These are phyloP conservation scores for Scaptomyza polygonia DNA, from an alignment of 2,888 invertebrate genomes.

Conservation along the genomic window DNA sequence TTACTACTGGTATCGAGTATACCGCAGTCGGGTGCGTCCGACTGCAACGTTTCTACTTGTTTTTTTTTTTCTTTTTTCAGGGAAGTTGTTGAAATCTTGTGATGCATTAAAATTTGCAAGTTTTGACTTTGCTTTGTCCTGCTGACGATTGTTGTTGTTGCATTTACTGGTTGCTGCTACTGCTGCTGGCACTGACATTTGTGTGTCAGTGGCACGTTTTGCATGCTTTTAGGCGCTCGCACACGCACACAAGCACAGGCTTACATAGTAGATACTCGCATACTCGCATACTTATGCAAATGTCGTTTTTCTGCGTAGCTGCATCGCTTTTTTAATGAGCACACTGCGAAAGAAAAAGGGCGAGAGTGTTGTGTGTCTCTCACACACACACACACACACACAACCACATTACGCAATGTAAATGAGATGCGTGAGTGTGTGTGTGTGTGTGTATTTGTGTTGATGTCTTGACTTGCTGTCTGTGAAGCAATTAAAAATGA, in stretches of 20 bases:
- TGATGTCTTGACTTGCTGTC: constrained; percentile 44
- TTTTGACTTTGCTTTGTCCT: constrained; percentile 73
- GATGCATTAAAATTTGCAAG: constrained; percentile 78
- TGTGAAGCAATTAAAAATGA: constrained; percentile 72
- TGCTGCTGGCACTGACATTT: constrained; percentile 65
- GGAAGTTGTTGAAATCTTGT: constrained; percentile 69
- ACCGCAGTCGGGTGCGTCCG: too few relatives aligned
- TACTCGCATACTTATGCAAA: constrained; percentile 64
- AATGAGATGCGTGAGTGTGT: constrained; percentile 35
- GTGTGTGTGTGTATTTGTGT: constrained; percentile 15
- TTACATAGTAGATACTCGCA: constrained; percentile 1
- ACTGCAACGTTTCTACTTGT: too few relatives aligned
- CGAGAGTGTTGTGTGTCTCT: constrained; percentile 1
- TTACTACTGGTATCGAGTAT: too few relatives aligned
- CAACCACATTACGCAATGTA: constrained; percentile 44
- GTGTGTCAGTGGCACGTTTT: constrained; percentile 76
- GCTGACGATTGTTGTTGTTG: constrained; percentile 21
- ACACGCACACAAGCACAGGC: constrained; percentile 17
- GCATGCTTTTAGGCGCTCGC: constrained; percentile 61
- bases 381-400: not conserved
- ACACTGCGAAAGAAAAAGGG: constrained; percentile 34
- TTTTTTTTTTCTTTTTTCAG: not conserved
- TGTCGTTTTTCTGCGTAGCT: constrained; percentile 74
- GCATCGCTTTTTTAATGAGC: constrained; percentile 75
- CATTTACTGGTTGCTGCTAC: constrained; percentile 2